A percentile compares a stretch with the other conserved stretches of the same genome.
Conservation (phyloP, 2,888 invertebrate genomes). For the Allygus modestus region DNA sequence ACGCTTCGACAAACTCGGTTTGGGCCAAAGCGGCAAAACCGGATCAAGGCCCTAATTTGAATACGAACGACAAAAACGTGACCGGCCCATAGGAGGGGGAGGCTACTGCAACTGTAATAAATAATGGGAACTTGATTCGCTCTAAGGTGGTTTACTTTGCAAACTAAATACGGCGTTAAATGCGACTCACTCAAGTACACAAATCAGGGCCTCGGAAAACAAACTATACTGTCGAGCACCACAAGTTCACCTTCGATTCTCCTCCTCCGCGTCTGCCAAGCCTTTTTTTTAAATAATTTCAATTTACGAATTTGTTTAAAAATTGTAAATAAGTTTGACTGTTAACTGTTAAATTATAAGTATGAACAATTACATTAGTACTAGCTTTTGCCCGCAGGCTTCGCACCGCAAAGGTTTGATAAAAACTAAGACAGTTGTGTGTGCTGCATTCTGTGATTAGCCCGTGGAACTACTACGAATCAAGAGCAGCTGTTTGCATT, state of each 20-base stretch:
- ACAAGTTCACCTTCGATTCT: not conserved
- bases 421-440: too few relatives aligned
- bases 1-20: conserved; percentile 18
- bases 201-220: not conserved
- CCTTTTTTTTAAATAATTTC: too few relatives aligned
- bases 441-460: too few relatives aligned
- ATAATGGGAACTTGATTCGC: conserved; percentile 35
- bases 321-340: too few relatives aligned
- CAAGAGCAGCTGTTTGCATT: too few relatives aligned
- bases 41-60: conserved; percentile 54
- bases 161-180: conserved; percentile 33
- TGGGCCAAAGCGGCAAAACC: conserved; percentile 44
- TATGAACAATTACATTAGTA: too few relatives aligned
- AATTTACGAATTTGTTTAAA: too few relatives aligned
- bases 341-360: too few relatives aligned
- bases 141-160: conserved; percentile 43
- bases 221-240: not conserved
- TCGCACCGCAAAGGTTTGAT: too few relatives aligned
- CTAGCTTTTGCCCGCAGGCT: too few relatives aligned
- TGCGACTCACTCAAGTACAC: not conserved
- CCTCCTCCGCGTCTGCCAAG: too few relatives aligned
- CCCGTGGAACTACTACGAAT: too few relatives aligned
- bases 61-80: conserved; percentile 54
- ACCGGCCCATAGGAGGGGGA: not conserved
- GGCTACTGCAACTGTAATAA: not conserved